phyloP scores from a whole-genome alignment of 2,888 invertebrate species.

The Agrochola lychnidis region DNA sequence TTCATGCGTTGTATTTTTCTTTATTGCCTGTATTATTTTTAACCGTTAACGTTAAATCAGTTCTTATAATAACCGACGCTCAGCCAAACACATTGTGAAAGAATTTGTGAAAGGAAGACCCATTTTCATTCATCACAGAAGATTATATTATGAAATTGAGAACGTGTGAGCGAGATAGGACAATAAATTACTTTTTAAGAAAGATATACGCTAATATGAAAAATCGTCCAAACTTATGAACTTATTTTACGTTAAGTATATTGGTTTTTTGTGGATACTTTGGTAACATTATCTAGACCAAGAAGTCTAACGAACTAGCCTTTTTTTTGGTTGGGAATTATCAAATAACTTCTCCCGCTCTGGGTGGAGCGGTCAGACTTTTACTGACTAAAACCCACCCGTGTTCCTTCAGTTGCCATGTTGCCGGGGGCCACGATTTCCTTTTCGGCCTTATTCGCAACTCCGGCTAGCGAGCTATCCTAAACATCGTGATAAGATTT shows the following conservation, averaged over 20 bases:
- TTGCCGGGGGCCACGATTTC: no score
- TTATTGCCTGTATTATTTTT: not conserved
- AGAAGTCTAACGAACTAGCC: not conserved
- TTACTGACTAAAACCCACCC: no score
- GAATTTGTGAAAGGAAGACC: constrained; percentile 14
- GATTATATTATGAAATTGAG: constrained; percentile 29
- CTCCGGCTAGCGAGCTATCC: no score
- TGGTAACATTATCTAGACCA: not conserved
- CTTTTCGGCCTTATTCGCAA: no score
- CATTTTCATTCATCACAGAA: constrained; percentile 41
- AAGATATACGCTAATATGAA: constrained; percentile 3
- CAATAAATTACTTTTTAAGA: not conserved
- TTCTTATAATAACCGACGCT: not conserved
- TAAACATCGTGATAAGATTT: constrained; percentile 12
- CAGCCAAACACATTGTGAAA: constrained; percentile 19
- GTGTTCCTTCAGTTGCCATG: no score
- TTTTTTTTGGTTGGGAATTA: no score
- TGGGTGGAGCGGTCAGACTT: no score
- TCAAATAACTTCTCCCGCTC: no score
- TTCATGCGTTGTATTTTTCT: no score
- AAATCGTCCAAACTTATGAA: constrained; percentile 7
- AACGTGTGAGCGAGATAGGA: constrained; percentile 9
- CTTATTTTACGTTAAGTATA: not conserved
- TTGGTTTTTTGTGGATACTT: not conserved
- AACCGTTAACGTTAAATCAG: not conserved